phyloP scores from a whole-genome alignment of 2,113 vertebrate genomes.

The Artemisiospiza belli region DNA sequence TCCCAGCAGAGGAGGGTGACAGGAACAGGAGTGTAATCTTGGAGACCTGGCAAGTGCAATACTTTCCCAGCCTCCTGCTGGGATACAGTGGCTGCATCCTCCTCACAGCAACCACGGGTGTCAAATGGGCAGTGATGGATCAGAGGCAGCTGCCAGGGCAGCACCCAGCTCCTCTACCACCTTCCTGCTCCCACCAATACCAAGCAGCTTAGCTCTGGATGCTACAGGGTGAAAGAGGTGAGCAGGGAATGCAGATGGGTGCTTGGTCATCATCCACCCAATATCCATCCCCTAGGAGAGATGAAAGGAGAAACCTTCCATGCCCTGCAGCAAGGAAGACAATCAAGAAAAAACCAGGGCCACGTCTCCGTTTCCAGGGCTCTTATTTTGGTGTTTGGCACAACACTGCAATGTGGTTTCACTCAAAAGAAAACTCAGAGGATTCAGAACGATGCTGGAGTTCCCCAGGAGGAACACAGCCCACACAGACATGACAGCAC shows the following conservation, averaged over 20 bases:
- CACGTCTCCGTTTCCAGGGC: background rate
- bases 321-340: background rate
- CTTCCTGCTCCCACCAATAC: background rate
- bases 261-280: background rate
- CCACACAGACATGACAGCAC: too few relatives aligned
- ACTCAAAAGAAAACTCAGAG: background rate
- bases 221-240: background rate
- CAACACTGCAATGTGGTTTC: background rate
- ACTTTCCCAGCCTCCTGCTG: fast-evolving
- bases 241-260: background rate
- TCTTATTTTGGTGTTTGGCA: slow-evolving; percentile 27
- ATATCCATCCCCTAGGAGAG: fast-evolving
- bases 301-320: background rate
- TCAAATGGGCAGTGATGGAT: fast-evolving
- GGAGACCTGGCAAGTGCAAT: background rate
- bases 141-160: background rate
- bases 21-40: background rate
- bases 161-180: background rate
- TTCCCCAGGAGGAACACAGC: background rate
- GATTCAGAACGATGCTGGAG: fast-evolving
- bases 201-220: background rate
- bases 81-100: background rate
- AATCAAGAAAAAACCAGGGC: background rate
- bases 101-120: background rate
- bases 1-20: background rate